Conservation (phyloP, 2,113 vertebrate genomes). For the rat (Rattus norvegicus) region DNA sequence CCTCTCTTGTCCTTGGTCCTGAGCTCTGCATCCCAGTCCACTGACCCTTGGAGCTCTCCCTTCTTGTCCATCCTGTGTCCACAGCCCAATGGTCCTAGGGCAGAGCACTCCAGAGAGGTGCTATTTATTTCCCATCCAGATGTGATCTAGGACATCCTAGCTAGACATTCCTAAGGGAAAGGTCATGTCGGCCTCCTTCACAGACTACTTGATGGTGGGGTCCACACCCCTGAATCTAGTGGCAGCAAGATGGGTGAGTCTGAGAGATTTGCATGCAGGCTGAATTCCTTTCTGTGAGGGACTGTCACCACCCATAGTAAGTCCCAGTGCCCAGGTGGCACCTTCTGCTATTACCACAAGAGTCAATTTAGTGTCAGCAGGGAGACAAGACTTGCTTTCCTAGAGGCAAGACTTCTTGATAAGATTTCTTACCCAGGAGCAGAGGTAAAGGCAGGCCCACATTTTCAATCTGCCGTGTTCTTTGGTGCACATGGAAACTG, state of each 20-base stretch:
- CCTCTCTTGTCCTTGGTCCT: background rate
- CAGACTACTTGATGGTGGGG: slow-evolving; percentile 51
- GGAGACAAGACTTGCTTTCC: slow-evolving; percentile 58
- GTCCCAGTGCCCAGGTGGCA: slow-evolving; percentile 70
- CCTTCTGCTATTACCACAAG: slow-evolving; percentile 58
- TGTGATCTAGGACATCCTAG: background rate
- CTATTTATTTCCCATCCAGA: background rate
- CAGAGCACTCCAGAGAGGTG: background rate
- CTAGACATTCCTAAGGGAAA: background rate
- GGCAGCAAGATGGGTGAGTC: slow-evolving; percentile 56
- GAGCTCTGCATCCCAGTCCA: background rate
- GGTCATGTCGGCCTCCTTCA: background rate
- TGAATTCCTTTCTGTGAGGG: slow-evolving; percentile 78
- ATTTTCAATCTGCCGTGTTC: slow-evolving; percentile 62
- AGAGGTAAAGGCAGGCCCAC: slow-evolving; percentile 22
- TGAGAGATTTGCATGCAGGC: slow-evolving; percentile 84
- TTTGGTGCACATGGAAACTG: background rate
- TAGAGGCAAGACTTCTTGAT: slow-evolving; percentile 68
- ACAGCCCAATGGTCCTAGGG: background rate
- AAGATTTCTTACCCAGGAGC: slow-evolving; percentile 57
- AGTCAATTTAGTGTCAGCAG: slow-evolving; percentile 56
- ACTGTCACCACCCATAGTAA: slow-evolving; percentile 53
- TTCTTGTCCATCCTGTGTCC: background rate
- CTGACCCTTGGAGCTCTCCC: background rate
- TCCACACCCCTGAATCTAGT: background rate